These are phyloP conservation scores for Agrotis puta DNA, from an alignment of 2,888 invertebrate species.

Conservation along the genomic window DNA sequence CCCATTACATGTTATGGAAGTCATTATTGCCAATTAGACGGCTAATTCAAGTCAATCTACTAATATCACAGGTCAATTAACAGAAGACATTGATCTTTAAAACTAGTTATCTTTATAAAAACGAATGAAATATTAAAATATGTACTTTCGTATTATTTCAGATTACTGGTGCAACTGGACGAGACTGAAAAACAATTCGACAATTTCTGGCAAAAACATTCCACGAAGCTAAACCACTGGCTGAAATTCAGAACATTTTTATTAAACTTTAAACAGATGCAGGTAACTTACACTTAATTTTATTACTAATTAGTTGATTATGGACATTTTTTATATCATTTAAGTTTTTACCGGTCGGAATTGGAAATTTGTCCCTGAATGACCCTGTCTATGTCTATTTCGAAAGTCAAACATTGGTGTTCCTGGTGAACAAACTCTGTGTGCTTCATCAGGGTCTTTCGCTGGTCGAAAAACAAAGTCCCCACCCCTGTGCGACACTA, in stretches of 20 bases:
- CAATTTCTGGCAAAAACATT: constrained; percentile 98
- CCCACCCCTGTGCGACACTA: constrained; percentile 81
- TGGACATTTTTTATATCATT: constrained; percentile 8
- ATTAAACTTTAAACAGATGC: constrained; percentile 97
- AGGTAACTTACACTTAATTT: constrained; percentile 87
- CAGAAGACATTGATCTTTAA: neutral
- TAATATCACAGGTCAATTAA: neutral
- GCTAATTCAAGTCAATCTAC: neutral
- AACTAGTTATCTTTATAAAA: neutral
- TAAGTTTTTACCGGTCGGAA: constrained; percentile 82
- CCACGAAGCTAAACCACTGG: constrained; percentile 96
- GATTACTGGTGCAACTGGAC: constrained; percentile 97
- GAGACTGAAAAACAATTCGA: constrained; percentile 98
- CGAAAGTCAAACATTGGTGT: constrained; percentile 88
- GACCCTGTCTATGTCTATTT: constrained; percentile 69
- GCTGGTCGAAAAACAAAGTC: constrained; percentile 85
- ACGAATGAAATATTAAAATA: neutral
- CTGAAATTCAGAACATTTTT: constrained; percentile 97
- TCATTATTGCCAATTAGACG: neutral
- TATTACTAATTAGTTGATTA: constrained; percentile 16
- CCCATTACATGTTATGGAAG: neutral
- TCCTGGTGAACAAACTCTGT: constrained; percentile 80
- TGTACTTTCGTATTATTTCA: constrained; percentile 78
- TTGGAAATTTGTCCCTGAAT: constrained; percentile 75
- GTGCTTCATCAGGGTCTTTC: constrained; percentile 79